Percentiles rank a stretch among this genome's conserved stretches.
Conservation (phyloP, 2,888 invertebrate genomes). For the Oligia strigilis region DNA sequence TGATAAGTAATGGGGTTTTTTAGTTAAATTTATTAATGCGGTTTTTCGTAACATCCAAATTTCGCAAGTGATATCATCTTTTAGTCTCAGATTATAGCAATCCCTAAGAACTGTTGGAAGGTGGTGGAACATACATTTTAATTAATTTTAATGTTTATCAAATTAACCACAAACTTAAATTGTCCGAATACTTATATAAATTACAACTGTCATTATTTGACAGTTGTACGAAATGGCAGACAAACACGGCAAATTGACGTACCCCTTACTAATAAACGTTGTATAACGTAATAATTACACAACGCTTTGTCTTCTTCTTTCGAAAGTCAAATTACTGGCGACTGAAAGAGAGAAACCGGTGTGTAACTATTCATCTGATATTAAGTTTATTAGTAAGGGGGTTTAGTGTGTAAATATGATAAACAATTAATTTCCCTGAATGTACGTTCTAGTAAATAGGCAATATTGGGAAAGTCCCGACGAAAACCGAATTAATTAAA, state of each 20-base stretch:
- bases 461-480: neutral
- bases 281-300: too few relatives aligned
- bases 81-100: neutral
- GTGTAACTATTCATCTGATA: too few relatives aligned
- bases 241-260: neutral
- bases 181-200: neutral
- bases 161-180: neutral
- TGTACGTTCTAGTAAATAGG: neutral
- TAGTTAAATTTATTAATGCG: too few relatives aligned
- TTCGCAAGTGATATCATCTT: neutral
- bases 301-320: too few relatives aligned
- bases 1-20: conserved; percentile 7
- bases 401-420: neutral
- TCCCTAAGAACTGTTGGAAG: neutral
- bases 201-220: neutral
- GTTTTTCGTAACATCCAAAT: neutral
- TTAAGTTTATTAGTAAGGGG: too few relatives aligned
- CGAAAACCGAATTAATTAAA: neutral
- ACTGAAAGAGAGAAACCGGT: too few relatives aligned
- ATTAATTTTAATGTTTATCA: neutral
- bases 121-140: neutral
- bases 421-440: neutral
- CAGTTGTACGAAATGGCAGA: neutral
- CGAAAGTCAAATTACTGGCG: too few relatives aligned
- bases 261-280: too few relatives aligned